Evolutionary conservation across 1,140 invertebrate genomes (phyloP).

Genomic region (Frieseomelitta varia): DNA sequence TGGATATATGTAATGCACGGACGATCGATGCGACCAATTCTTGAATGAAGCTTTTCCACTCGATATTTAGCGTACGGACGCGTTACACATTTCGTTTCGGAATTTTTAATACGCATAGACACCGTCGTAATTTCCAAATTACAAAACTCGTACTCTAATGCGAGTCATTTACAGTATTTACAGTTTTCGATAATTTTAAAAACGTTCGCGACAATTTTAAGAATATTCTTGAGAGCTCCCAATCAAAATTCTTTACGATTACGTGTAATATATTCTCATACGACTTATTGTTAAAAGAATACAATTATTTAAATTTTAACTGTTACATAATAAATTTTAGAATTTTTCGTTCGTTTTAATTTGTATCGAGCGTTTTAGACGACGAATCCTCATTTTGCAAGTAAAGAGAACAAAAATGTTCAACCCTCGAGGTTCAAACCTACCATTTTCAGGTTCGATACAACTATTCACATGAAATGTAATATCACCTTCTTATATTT

Average conservation of each 20-base stretch:
- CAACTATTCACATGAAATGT: not conserved
- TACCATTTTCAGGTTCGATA: not conserved
- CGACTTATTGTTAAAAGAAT: too few relatives aligned
- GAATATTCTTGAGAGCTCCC: not conserved
- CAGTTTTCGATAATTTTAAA: not conserved
- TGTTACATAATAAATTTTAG: too few relatives aligned
- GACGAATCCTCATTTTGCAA: not conserved
- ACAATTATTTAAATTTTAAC: too few relatives aligned
- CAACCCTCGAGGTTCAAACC: not conserved
- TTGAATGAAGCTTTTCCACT: slow-evolving; percentile 8
- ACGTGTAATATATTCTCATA: too few relatives aligned
- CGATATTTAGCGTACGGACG: not conserved
- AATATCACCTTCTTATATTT: not conserved
- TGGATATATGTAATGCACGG: slow-evolving; percentile 12
- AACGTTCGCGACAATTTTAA: not conserved
- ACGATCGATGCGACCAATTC: not conserved
- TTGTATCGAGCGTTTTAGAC: not conserved
- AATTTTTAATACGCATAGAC: not conserved
- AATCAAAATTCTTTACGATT: too few relatives aligned
- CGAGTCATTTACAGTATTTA: not conserved
- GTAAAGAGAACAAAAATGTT: not conserved
- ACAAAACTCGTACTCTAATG: not conserved
- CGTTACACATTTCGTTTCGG: not conserved
- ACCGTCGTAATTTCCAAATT: not conserved
- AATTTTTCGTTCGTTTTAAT: too few relatives aligned